Evolutionary conservation across 2,888 invertebrate genomes (phyloP).

Genomic region (Osmoderma eremita): DNA sequence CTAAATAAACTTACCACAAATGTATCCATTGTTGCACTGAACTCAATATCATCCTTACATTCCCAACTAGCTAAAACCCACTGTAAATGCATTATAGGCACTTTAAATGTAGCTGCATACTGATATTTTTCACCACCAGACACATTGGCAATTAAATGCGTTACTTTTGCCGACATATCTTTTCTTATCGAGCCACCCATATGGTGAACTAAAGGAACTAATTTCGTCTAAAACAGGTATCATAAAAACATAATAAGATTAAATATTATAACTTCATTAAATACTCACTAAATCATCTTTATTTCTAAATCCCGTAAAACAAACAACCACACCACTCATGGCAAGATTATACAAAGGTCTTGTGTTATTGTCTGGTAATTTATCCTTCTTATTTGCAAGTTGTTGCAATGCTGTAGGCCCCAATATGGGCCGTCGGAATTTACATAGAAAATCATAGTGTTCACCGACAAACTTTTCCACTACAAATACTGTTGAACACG

Average conservation of each 20-base stretch:
- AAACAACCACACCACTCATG: conserved; percentile 89
- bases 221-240: conserved; percentile 73
- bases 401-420: conserved; percentile 84
- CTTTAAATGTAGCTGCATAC: conserved; percentile 89
- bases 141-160: conserved; percentile 91
- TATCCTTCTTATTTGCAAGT: conserved; percentile 75
- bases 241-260: conserved; percentile 14
- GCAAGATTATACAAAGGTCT: conserved; percentile 88
- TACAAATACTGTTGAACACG: conserved; percentile 76
- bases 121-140: conserved; percentile 93
- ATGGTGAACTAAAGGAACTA: conserved; percentile 90
- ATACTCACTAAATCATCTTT: conserved; percentile 86
- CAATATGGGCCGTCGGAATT: conserved; percentile 76
- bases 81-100: conserved; percentile 86
- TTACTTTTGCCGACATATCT: conserved; percentile 88
- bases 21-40: conserved; percentile 76
- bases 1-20: conserved; percentile 68
- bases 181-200: conserved; percentile 97
- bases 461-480: conserved; percentile 79
- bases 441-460: conserved; percentile 75
- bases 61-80: conserved; percentile 94
- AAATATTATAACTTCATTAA: conserved; percentile 45
- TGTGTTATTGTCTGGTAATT: conserved; percentile 73
- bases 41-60: conserved; percentile 74
- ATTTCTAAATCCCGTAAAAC: conserved; percentile 91